These are phyloP conservation scores for Conomelus anceps DNA, from an alignment of 2,888 invertebrate species.

Conservation along the genomic window DNA sequence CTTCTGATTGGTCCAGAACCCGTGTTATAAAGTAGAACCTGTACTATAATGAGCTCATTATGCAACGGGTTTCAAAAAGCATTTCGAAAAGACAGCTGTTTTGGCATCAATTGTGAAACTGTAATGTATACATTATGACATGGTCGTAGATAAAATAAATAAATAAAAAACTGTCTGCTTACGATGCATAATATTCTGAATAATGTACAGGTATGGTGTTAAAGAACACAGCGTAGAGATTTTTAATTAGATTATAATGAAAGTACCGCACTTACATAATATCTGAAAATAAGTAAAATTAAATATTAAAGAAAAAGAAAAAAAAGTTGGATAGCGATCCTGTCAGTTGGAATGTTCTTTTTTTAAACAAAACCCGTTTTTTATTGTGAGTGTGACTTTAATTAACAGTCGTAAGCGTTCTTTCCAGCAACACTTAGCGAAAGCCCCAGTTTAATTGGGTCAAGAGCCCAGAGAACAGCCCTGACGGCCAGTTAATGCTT, in stretches of 20 bases:
- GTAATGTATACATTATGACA: no score
- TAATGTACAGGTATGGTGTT: not conserved
- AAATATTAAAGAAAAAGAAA: not conserved
- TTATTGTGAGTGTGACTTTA: not conserved
- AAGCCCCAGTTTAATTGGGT: not conserved
- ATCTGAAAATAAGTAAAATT: not conserved
- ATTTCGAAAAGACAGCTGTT: no score
- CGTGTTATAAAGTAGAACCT: no score
- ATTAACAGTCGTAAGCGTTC: not conserved
- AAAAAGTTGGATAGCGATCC: not conserved
- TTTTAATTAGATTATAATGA: not conserved
- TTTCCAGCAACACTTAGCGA: not conserved
- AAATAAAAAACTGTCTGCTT: no score
- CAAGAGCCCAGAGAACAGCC: not conserved
- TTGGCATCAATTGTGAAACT: no score
- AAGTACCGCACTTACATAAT: not conserved
- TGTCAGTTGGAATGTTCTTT: not conserved
- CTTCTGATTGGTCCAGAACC: no score
- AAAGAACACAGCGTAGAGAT: not conserved
- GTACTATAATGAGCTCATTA: no score
- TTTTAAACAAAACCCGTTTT: not conserved
- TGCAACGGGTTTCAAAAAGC: no score
- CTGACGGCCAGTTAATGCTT: not conserved
- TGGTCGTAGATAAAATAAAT: no score
- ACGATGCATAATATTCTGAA: not conserved